Evolutionary conservation across 2,113 vertebrate genomes (phyloP), one percentile per base, ranked within the genome.

Genomic region (Neolamprologus sp.): DNA sequence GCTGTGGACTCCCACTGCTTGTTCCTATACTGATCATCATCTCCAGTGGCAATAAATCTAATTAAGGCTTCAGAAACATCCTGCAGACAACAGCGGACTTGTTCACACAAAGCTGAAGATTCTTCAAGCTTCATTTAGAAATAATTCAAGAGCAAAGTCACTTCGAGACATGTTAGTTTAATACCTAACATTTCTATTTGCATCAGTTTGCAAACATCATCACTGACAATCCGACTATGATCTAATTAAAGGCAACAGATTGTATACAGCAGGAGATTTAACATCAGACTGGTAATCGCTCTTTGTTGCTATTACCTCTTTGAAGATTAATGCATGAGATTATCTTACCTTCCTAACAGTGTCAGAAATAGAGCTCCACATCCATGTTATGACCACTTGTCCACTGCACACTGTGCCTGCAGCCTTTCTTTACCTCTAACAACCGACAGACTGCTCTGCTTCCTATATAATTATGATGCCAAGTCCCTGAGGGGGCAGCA

Each of bases 391-490:
- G 40, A 17, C 28, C 84, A 45, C 84, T 26, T 26, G 68, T 45
- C 75, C 26, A 6, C 58, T 83, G 82, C 42, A 81, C 55, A 71
- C 63, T 8, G 26, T 28, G 82, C 51, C 57, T 51, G 85, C 91
- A 89, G 91, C 89, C 82, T 55, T 79, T 81, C 54, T 81, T 16
- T 26, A 81, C 82, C 90, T 88, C 82, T 68, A 35, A 88, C 88
- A 91, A 89, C 90, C 49, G 63, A 81, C 85, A 73, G 91, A 10
- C 92, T 86, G 68, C 10, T 88, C 90, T 17, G 88, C 94, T 87
- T 93, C 89, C 93, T 92, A 87, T 94, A 93, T 92, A 86, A 92
- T 90, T 91, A 85, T 86, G 82, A 85, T 89, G 88, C 81, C 82
- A 73, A 88, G 85, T 94, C 89, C 94, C 92, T 0, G 82, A 85